Base-by-base conservation (phyloP, 1,140 invertebrate genomes). In the Leptinotarsa undecemlineata region DNA sequence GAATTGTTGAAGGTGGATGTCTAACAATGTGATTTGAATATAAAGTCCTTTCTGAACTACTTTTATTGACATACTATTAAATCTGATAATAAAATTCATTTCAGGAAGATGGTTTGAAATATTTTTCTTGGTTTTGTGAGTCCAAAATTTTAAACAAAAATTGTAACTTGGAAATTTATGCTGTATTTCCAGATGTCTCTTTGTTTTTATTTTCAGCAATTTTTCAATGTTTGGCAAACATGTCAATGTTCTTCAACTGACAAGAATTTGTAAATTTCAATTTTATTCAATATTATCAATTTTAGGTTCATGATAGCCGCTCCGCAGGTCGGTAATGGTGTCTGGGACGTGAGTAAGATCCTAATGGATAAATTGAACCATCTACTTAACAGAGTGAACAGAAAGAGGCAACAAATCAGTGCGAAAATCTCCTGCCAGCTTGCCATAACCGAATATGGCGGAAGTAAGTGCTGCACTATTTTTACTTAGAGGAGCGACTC, bases 371-470 rank as follows among this genome's bases (percentile, higher is more conserved):
- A 90, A 74, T 70, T 91, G 61, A 85, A 82, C 76, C 82, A 80
- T 57, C 15, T 88, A 47, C 82, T 89, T 3, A 87, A 86, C 60
- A 87, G 87, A 76, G 82, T 90, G 3, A 87, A 87, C 68, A 82
- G 85, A 20, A 88, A 89, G 75, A 85, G 86, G 73, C 86, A 89
- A 78, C 86, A 87, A 63, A 83, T 89, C 19, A 87, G 87, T 75
- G 88, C 90, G 19, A 90, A 87, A 82, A 89, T 93, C 71, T 88
- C 89, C 17, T 93, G 90, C 81, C 90, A 92, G 79, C 82, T 93
- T 21, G 90, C 90, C 6, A 89, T 93, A 62, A 91, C 90, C 17
- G 90, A 93, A 83, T 92, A 90, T 78, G 84, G 86, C 79, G 85
- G 87, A 74, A 86, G 88, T 89, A 84, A 84, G 86, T 86, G 51